phyloP scores from a whole-genome alignment of 1,140 invertebrate species.

The Akabosia matsudoensis region DNA sequence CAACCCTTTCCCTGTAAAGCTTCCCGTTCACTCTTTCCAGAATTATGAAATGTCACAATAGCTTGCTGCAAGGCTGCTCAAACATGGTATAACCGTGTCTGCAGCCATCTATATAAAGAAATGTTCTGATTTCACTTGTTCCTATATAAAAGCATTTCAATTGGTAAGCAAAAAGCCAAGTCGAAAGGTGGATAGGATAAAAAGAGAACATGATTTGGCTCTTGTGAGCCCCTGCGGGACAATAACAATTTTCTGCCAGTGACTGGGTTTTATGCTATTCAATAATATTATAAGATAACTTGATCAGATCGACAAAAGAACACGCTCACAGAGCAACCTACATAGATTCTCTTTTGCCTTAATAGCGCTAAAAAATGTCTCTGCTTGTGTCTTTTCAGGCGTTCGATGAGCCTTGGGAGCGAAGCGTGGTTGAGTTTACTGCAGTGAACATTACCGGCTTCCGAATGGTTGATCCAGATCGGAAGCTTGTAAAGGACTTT shows the following conservation, averaged over 20 bases:
- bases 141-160: background rate
- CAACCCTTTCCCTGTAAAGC: background rate
- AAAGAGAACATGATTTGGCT: slow-evolving; percentile 20
- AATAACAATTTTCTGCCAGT: slow-evolving; percentile 17
- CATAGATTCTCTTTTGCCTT: background rate
- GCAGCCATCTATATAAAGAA: no score
- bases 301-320: no score
- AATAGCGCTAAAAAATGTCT: background rate
- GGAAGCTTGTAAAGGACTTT: slow-evolving; percentile 33
- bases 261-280: background rate
- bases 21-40: background rate
- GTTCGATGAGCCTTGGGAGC: slow-evolving; percentile 46
- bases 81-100: no score
- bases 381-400: slow-evolving; percentile 28
- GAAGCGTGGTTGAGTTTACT: slow-evolving; percentile 37
- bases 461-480: slow-evolving; percentile 72
- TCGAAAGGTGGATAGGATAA: background rate
- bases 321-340: no score
- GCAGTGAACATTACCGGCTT: slow-evolving; percentile 94
- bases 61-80: no score
- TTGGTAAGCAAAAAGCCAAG: slow-evolving; percentile 1
- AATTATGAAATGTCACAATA: no score
- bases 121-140: no score
- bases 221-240: slow-evolving; percentile 11
- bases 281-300: background rate